Base-by-base conservation (phyloP, 2,888 invertebrate species). In the Anaspis maculata region DNA sequence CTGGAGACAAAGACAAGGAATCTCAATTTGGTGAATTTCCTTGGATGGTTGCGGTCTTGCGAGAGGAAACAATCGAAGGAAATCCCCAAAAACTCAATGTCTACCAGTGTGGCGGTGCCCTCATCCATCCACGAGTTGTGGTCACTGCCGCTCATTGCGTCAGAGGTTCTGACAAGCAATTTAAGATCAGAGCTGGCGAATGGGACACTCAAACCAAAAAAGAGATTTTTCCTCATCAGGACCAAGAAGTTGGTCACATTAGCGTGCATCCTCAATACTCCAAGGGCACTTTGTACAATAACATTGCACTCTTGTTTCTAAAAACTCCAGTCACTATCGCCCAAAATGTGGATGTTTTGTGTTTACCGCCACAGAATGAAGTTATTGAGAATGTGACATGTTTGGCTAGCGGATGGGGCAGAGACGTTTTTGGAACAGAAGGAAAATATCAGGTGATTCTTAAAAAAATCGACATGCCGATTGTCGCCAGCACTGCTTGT, bases 81-180 rank as follows among this genome's bases (percentile, higher is more conserved):
- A 57, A 65, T 0, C 64, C 66, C 0, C 67, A 71, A 27, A 72
- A 70, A 53, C 57, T 73, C 23, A 73, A 72, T 48, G 67, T 76
- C 3, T 88, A 85, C 61, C 72, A 82, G 9, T 88, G 88, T 24
- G 89, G 89, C 0, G 89, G 86, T 0, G 77, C 87, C 1, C 65
- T 90, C 4, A 85, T 90, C 43, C 80, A 85, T 41, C 78, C 76
- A 0, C 68, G 68, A 30, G 83, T 83, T 3, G 83, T 86, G 0
- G 55, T 90, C 3, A 90, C 90, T 0, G 84, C 86, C 0, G 87
- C 86, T 0, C 90, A 91, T 61, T 83, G 84, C 56, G 77, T 85
- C 13, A 57, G 51, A 32, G 66, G 52, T 10, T 61, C 56, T 68
- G 49, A 51, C 12, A 53, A 49, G 16, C 46, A 53, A 6, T 65